A percentile compares a stretch with the other conserved stretches of the same genome.
These are phyloP conservation scores for Vireo altiloquus DNA, from an alignment of 2,113 vertebrate species.

Conservation along the genomic window DNA sequence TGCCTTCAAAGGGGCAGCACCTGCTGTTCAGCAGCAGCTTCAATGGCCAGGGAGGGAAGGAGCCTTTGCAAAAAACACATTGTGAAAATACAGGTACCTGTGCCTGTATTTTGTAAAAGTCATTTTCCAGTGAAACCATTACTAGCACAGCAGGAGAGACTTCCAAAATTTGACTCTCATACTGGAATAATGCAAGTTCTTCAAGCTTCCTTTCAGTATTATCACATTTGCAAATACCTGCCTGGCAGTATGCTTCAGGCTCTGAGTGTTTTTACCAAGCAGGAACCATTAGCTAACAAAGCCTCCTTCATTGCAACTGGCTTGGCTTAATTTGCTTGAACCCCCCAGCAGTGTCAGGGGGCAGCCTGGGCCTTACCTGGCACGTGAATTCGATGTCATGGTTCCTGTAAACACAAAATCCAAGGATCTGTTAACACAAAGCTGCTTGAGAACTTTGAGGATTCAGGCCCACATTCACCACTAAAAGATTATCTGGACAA, in stretches of 20 bases:
- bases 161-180: not conserved
- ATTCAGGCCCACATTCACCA: not conserved
- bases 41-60: not conserved
- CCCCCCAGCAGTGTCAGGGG: not conserved
- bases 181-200: not conserved
- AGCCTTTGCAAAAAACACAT: not conserved
- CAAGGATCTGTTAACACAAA: not conserved
- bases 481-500: not conserved
- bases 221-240: not conserved
- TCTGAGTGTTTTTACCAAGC: not conserved
- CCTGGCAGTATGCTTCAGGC: not conserved
- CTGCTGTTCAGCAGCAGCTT: not conserved
- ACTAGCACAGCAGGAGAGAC: not conserved
- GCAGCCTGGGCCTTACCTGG: conserved; percentile 58
- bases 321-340: not conserved
- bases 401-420: conserved; percentile 60
- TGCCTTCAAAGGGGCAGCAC: not conserved
- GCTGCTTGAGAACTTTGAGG: not conserved
- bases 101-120: too few relatives aligned
- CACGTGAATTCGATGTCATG: conserved; percentile 42
- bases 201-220: not conserved
- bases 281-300: not conserved
- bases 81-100: not conserved
- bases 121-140: not conserved
- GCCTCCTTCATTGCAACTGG: not conserved